Conservation (phyloP, 1,140 invertebrate genomes). For the Oncopeltus fasciatus region DNA sequence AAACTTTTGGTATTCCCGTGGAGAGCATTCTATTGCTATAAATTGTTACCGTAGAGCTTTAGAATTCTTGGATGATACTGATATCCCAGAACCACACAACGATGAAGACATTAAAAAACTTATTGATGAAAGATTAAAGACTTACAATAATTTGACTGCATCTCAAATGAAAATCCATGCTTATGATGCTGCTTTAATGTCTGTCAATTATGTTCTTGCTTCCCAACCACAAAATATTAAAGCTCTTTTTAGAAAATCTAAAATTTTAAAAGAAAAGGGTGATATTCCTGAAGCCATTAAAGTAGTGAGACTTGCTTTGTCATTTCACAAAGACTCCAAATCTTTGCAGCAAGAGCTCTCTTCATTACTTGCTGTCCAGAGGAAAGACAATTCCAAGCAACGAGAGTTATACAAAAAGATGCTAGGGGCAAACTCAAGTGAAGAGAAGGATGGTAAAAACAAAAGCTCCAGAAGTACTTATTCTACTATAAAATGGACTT, state of each 20-base stretch:
- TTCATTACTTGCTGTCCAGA: conserved; percentile 38
- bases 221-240: conserved; percentile 79
- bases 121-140: conserved; percentile 61
- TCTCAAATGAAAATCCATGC: conserved; percentile 74
- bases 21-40: conserved; percentile 61
- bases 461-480: neutral
- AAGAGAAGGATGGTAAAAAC: conserved; percentile 4
- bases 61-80: conserved; percentile 54
- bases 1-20: conserved; percentile 73
- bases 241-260: conserved; percentile 75
- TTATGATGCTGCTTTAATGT: conserved; percentile 64
- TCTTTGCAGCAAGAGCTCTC: conserved; percentile 42
- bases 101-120: conserved; percentile 41
- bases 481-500: neutral
- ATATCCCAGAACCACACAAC: conserved; percentile 26
- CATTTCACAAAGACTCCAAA: conserved; percentile 41
- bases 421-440: conserved; percentile 34
- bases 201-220: conserved; percentile 61
- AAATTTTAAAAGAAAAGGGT: conserved; percentile 47
- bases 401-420: conserved; percentile 50
- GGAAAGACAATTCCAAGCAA: conserved; percentile 38
- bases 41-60: conserved; percentile 71
- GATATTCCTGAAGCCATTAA: conserved; percentile 43
- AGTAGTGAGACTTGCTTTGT: conserved; percentile 39
- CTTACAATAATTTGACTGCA: conserved; percentile 79